These are phyloP conservation scores for Tachystola acroxantha DNA, from an alignment of 2,888 invertebrate genomes.

Conservation along the genomic window DNA sequence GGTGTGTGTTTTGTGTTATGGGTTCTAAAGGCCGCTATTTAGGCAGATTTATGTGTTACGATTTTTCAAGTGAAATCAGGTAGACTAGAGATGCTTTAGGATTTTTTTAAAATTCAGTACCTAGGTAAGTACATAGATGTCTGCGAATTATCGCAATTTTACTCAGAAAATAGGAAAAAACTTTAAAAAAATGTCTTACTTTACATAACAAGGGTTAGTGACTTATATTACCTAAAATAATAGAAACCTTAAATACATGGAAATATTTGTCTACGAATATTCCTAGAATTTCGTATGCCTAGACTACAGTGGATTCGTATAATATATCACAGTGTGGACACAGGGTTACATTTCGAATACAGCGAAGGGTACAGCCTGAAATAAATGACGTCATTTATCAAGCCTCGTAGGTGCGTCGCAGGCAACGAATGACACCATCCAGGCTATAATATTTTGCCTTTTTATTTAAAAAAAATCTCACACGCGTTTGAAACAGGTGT, in stretches of 20 bases:
- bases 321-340: constrained; percentile 28
- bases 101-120: too few species aligned
- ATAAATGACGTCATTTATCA: constrained; percentile 46
- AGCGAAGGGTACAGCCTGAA: constrained; percentile 25
- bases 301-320: too few species aligned
- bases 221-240: too few species aligned
- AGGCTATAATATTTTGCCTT: constrained; percentile 16
- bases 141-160: too few species aligned
- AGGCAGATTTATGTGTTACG: not conserved
- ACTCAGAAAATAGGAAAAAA: too few species aligned
- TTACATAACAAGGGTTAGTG: too few species aligned
- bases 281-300: too few species aligned
- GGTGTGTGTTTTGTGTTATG: not conserved
- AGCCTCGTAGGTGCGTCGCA: constrained; percentile 21
- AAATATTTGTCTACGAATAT: too few species aligned
- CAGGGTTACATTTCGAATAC: constrained; percentile 14
- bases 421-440: constrained; percentile 31
- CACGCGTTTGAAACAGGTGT: constrained; percentile 36
- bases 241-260: too few species aligned
- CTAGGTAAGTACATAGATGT: too few species aligned
- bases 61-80: not conserved
- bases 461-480: constrained; percentile 24
- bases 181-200: too few species aligned
- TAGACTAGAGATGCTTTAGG: too few species aligned
- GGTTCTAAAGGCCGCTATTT: not conserved